Evolutionary conservation across 2,888 invertebrate genomes (phyloP).

Genomic region (Amphimallon solstitiale): DNA sequence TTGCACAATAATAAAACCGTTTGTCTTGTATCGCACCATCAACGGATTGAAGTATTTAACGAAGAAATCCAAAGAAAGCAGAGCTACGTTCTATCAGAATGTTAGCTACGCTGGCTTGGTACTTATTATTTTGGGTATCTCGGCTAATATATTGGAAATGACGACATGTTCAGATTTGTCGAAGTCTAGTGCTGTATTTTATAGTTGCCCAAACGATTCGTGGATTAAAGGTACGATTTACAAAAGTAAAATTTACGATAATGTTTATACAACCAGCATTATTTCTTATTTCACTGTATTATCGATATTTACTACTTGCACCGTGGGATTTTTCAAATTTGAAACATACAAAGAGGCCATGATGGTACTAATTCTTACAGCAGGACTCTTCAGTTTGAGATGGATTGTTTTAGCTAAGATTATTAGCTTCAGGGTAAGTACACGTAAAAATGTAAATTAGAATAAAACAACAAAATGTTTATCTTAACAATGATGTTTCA

Average conservation of each 20-base stretch:
- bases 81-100: conserved; percentile 32
- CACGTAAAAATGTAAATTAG: too few relatives aligned
- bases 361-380: conserved; percentile 7
- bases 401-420: conserved; percentile 38
- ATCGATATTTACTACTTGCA: conserved; percentile 24
- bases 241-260: neutral
- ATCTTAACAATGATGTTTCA: too few relatives aligned
- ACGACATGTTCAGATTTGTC: conserved; percentile 30
- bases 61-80: conserved; percentile 23
- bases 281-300: conserved; percentile 29
- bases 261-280: conserved; percentile 16
- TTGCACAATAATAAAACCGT: conserved; percentile 15
- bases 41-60: conserved; percentile 39
- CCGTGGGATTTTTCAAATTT: conserved; percentile 20
- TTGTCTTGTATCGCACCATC: conserved; percentile 38
- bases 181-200: neutral
- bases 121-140: neutral
- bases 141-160: conserved; percentile 34
- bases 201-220: conserved; percentile 20
- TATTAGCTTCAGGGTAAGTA: conserved; percentile 36
- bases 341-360: conserved; percentile 1
- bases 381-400: conserved; percentile 31
- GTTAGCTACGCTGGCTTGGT: conserved; percentile 29
- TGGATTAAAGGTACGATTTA: conserved; percentile 33
- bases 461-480: too few relatives aligned